These are phyloP conservation scores for Acanthosepion lycidas DNA, from an alignment of 2,888 invertebrate genomes.

Conservation along the genomic window DNA sequence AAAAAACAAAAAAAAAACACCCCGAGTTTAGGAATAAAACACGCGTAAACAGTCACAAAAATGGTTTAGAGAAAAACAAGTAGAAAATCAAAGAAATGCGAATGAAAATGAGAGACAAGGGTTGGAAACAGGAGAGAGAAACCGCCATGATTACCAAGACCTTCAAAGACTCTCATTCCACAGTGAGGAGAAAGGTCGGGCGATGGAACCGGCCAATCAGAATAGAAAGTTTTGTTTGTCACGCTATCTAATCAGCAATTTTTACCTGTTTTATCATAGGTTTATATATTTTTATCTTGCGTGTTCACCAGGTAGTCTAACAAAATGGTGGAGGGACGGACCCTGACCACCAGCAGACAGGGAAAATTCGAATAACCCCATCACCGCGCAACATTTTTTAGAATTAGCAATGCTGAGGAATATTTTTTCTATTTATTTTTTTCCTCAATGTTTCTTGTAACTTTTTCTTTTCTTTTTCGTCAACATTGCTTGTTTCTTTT, in stretches of 20 bases:
- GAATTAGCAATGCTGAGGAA: background rate
- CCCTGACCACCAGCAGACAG: background rate
- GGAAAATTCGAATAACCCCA: background rate
- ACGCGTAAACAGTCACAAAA: background rate
- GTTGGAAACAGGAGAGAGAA: background rate
- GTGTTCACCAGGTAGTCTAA: background rate
- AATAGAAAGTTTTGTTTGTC: slow-evolving; percentile 33
- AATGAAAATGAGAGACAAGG: background rate
- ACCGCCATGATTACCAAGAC: background rate
- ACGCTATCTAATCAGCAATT: background rate
- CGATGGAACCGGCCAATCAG: background rate
- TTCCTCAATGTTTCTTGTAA: too few species aligned
- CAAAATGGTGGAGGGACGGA: background rate
- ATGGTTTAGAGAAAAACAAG: background rate
- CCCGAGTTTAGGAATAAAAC: background rate
- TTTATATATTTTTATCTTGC: slow-evolving; percentile 14
- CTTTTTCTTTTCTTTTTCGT: too few species aligned
- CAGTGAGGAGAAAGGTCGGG: background rate
- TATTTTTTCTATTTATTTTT: background rate
- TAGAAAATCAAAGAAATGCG: background rate
- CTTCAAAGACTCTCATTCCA: background rate
- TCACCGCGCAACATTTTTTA: background rate
- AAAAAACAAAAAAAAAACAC: background rate
- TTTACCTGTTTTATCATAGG: background rate
- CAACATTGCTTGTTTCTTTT: too few species aligned